Evolutionary conservation across 1,140 invertebrate species (phyloP).

Genomic region (Caenorhabditis inopinata): DNA sequence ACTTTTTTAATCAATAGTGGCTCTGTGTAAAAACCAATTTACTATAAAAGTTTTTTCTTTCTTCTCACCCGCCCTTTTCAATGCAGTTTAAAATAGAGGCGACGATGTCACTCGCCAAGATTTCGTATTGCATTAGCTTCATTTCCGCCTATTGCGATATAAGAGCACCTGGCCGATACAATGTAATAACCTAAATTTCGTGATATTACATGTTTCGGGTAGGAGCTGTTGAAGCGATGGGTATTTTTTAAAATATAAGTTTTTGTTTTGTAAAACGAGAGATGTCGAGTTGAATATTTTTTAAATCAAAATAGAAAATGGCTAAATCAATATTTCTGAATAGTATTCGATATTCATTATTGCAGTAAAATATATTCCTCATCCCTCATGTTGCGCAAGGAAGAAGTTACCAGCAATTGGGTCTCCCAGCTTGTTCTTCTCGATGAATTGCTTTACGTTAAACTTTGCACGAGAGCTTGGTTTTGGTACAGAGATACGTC

Average conservation of each 20-base stretch:
- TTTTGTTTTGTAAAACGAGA: no score
- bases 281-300: no score
- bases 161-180: neutral
- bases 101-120: no score
- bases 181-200: neutral
- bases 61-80: no score
- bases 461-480: slow-evolving; percentile 61
- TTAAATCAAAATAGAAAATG: neutral
- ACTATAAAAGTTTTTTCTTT: no score
- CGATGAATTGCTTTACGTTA: slow-evolving; percentile 62
- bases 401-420: slow-evolving; percentile 65
- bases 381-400: slow-evolving; percentile 59
- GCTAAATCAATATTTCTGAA: neutral
- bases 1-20: no score
- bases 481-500: slow-evolving; percentile 60
- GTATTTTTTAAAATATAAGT: no score
- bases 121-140: no score
- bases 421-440: slow-evolving; percentile 63
- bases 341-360: no score
- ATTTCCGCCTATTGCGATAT: no score
- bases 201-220: slow-evolving; percentile 15
- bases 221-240: neutral
- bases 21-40: no score
- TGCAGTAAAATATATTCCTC: slow-evolving; percentile 24
- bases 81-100: no score